Evolutionary conservation across 2,113 vertebrate genomes (phyloP).

Genomic region (Colinus virginianus): DNA sequence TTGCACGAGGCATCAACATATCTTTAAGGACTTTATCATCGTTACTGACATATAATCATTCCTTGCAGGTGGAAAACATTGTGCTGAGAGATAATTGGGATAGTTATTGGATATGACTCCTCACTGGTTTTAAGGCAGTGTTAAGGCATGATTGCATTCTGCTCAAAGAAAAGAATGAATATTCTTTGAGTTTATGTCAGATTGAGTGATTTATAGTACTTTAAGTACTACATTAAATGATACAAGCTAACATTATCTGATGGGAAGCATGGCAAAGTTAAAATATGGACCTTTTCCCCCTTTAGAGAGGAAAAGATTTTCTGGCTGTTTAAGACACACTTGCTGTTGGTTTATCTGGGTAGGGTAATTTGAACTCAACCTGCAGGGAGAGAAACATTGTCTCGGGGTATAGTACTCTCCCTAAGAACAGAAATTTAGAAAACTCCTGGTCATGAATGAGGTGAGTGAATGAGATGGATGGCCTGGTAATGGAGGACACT

Average conservation of each 20-base stretch:
- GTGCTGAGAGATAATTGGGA: constrained; percentile 75
- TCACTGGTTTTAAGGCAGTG: constrained; percentile 69
- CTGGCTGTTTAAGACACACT: constrained; percentile 21
- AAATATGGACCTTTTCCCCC: constrained; percentile 7
- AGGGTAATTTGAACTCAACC: neutral
- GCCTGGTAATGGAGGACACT: neutral
- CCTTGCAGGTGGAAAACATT: constrained; percentile 76
- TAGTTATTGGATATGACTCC: constrained; percentile 77
- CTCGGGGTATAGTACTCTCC: neutral
- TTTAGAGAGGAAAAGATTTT: neutral
- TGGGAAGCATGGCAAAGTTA: constrained; percentile 47
- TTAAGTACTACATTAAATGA: constrained; percentile 60
- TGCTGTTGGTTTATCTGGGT: constrained; percentile 42
- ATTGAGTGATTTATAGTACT: constrained; percentile 72
- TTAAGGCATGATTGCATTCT: constrained; percentile 70
- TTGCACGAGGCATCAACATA: constrained; percentile 64
- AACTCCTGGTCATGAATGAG: neutral
- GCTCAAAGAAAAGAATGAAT: constrained; percentile 73
- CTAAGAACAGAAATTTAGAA: constrained; percentile 52
- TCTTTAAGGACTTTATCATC: constrained; percentile 72
- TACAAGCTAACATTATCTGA: constrained; percentile 45
- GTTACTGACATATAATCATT: constrained; percentile 71
- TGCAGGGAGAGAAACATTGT: constrained; percentile 4
- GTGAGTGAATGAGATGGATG: neutral
- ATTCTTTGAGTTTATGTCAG: constrained; percentile 70